phyloP scores from a whole-genome alignment of 2,113 vertebrate genomes.

The Tupaia tana region DNA sequence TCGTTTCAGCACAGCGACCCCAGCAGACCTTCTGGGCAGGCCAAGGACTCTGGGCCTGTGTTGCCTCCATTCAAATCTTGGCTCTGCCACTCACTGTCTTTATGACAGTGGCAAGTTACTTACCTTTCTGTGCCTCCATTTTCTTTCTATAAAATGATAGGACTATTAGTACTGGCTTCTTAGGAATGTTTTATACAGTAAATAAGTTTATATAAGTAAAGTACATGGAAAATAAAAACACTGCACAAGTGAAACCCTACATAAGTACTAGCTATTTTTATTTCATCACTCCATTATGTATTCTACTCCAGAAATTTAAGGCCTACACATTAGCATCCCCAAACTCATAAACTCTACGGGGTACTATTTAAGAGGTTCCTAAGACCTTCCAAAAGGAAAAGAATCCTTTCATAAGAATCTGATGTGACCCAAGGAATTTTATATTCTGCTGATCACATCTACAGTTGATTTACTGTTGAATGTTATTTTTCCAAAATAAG shows the following conservation, averaged over 20 bases:
- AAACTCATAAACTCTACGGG: neutral
- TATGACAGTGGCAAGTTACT: neutral
- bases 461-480: neutral
- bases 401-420: neutral
- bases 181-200: neutral
- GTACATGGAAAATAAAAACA: neutral
- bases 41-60: accelerated
- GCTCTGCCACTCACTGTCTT: neutral
- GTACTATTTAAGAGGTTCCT: neutral
- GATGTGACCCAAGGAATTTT: neutral
- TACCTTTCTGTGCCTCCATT: neutral
- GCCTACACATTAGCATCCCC: neutral
- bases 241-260: neutral
- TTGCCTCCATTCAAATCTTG: neutral
- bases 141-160: neutral
- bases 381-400: neutral
- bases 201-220: neutral
- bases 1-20: neutral
- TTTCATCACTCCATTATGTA: neutral
- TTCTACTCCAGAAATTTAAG: neutral
- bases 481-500: neutral
- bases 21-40: neutral
- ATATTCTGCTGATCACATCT: neutral
- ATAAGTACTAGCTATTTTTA: neutral
- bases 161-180: neutral